phyloP scores from a whole-genome alignment of 2,797 vertebrate species.

The Trematomus bernacchii region DNA sequence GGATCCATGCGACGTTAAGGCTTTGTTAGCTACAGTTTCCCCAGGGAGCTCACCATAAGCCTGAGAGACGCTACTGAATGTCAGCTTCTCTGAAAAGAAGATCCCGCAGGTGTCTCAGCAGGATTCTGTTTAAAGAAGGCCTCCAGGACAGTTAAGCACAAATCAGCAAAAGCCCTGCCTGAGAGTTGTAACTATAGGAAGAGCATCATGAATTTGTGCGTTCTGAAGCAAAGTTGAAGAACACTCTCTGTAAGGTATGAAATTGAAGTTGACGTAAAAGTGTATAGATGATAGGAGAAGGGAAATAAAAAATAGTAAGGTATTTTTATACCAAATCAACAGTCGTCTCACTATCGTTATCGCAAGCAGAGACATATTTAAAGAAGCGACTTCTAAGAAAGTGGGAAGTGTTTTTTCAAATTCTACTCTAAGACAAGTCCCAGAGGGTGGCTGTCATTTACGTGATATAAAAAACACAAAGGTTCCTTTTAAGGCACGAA shows the following conservation, averaged over 20 bases:
- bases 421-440: conserved; percentile 53
- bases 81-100: conserved; percentile 61
- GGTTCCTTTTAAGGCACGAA: conserved; percentile 55
- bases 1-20: conserved; percentile 51
- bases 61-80: conserved; percentile 62
- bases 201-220: conserved; percentile 28
- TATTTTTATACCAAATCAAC: conserved; percentile 48
- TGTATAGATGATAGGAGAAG: conserved; percentile 23
- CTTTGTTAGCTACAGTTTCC: conserved; percentile 63
- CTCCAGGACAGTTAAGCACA: conserved; percentile 45
- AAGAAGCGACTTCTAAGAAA: conserved; percentile 42
- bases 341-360: conserved; percentile 3
- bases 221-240: conserved; percentile 31
- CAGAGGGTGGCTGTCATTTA: conserved; percentile 60
- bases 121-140: conserved; percentile 60
- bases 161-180: conserved; percentile 42
- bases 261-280: conserved; percentile 34
- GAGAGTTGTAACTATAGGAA: conserved; percentile 29
- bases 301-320: conserved; percentile 31
- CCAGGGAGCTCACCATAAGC: conserved; percentile 61
- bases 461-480: conserved; percentile 48
- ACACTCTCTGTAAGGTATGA: conserved; percentile 24
- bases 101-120: conserved; percentile 61
- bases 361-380: conserved; percentile 31
- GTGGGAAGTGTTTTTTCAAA: conserved; percentile 48